Evolutionary conservation across 2,888 invertebrate species (phyloP), one percentile per base, ranked within the genome.

Genomic region (Amblyjoppa fuscipennis): DNA sequence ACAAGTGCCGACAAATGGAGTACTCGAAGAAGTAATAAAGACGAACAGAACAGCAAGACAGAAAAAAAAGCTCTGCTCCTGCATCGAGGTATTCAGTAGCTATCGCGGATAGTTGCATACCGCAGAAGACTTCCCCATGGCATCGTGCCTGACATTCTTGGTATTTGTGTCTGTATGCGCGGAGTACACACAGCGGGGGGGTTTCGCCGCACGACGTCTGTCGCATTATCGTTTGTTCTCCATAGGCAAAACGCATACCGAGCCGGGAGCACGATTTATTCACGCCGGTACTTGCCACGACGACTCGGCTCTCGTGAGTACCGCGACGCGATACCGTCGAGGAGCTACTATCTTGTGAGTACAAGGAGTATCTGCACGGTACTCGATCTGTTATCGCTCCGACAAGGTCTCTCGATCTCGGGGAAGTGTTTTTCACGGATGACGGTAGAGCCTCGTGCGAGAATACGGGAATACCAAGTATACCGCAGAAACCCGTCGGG

Each of bases 91-190:
- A 75, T 64, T 31, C 49, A 61, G 49, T 75, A 75, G 64, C 76
- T 51, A 64, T 38, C 34, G 66, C 64, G 25, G 51, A 38, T 66
- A 66, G 34, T 66, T 66, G 76, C 76, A 51, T 76, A 76, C 66
- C 51, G 51, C 20, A 38, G 20, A 25, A 34, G 64, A 64, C 64
- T 66, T 38, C 76, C 7, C 71, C 56, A 73, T 49, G 45, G 13
- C 68, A 77, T 68, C 77, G 73, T 59, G 73, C 49, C 25, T 38
- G 73, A 73, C 56, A 83, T 83, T 83, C 68, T 59, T 73, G 51
- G 20, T 59, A 59, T 49, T 16, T 49, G 16, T 16, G 68, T 77
- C 13, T 28, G 45, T 64, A 71, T 83, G 59, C 31, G 28, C 28
- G 9, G 69, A 61, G 68, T 49, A 66, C 61, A 53, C 59, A 59